Evolutionary conservation across 2,888 invertebrate genomes (phyloP), one percentile per base, ranked within the genome.

Genomic region (Tinea pellionella): DNA sequence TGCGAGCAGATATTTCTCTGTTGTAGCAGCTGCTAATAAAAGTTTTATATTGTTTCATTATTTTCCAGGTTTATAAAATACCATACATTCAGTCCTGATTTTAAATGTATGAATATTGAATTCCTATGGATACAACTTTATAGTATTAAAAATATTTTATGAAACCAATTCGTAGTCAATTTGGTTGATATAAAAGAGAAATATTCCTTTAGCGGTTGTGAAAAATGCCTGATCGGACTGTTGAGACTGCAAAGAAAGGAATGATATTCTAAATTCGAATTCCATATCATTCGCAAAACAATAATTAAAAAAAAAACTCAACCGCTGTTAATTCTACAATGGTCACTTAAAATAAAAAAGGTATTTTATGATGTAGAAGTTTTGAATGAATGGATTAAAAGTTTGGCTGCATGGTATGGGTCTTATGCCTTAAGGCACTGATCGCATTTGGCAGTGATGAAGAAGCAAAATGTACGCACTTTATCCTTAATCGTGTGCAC

Each of bases 381-480:
- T 65, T 66, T 70, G 73, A 74, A 69, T 70, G 70, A 59, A 16
- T 65, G 65, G 67, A 69, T 70, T 67, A 68, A 69, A 68, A 69
- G 67, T 62, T 29, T 19, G 18, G n/a, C 37, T 56, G 65, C 64
- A 64, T 65, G 65, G 63, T 65, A 64, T 63, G 80, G 82, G 82
- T 77, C 73, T 67, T 69, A 71, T 60, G 68, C 81, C 81, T 80
- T 75, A 69, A 72, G 75, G 78, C 77, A 74, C 70, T 74, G 75
- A 73, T 74, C 70, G 68, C 71, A 78, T 74, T 80, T 68, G 81
- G 84, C 78, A 86, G 86, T 84, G 78, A 99, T 99, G 99, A 99
- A 99, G 96, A 98, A 98, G 92, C 99, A 99, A 94, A 99, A 99
- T 95, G 98, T 99, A 88, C 97, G 99, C 90, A 99, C 99, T 89